phyloP scores from a whole-genome alignment of 2,113 vertebrate genomes.

The Bungarus multicinctus region DNA sequence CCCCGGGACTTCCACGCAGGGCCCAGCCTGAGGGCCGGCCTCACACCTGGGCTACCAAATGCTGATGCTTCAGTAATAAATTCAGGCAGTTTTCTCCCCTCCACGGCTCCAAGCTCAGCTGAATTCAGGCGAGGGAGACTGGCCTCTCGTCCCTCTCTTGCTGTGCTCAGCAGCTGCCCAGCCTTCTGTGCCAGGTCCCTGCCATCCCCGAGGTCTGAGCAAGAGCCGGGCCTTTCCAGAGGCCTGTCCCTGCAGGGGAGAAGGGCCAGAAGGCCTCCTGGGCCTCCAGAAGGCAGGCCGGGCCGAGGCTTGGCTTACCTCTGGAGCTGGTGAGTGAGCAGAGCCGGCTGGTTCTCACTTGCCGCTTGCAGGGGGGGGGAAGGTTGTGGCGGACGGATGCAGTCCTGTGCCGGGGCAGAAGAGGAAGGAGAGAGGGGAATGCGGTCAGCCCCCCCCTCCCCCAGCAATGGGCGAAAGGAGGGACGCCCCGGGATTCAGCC shows the following conservation, averaged over 20 bases:
- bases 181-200: no score
- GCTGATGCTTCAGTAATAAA: neutral
- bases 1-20: neutral
- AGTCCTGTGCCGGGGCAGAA: constrained; percentile 63
- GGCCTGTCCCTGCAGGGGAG: no score
- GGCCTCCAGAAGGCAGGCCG: neutral
- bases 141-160: neutral
- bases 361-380: constrained; percentile 82
- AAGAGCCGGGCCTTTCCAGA: neutral
- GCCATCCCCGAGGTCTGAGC: no score
- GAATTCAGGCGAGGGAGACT: neutral
- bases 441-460: neutral
- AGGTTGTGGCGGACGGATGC: constrained; percentile 72
- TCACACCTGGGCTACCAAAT: neutral
- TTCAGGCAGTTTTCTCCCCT: neutral
- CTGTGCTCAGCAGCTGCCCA: neutral
- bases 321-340: constrained; percentile 99
- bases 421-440: constrained; percentile 26
- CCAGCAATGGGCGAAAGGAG: neutral
- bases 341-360: constrained; percentile 95
- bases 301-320: constrained; percentile 70
- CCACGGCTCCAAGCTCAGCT: neutral
- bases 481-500: neutral
- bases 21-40: neutral
- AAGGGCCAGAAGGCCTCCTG: neutral